These are phyloP conservation scores for Hylomyscus alleni DNA, from an alignment of 2,797 vertebrate genomes.

Conservation along the genomic window DNA sequence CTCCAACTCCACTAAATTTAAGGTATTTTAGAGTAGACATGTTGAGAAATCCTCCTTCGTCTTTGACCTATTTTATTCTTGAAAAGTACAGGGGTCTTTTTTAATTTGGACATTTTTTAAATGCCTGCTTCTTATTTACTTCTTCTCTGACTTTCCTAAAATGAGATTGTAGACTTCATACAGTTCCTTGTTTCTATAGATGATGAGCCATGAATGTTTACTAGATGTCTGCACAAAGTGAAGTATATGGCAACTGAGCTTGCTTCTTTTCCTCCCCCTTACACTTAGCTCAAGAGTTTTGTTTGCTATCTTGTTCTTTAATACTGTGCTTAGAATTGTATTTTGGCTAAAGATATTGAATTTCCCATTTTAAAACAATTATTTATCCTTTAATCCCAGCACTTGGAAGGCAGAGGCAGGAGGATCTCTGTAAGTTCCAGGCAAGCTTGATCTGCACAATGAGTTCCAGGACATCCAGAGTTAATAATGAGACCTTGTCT, in stretches of 20 bases:
- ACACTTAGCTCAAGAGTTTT: conserved; percentile 17
- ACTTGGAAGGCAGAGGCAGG: background rate
- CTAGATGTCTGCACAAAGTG: conserved; percentile 5
- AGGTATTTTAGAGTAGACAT: conserved; percentile 60
- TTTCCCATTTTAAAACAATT: conserved; percentile 44
- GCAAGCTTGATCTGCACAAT: background rate
- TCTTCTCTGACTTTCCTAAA: conserved; percentile 18
- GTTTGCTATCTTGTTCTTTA: conserved; percentile 47
- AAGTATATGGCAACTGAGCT: background rate
- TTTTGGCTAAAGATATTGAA: conserved; percentile 64
- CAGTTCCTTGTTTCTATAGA: conserved; percentile 13
- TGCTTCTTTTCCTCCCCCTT: conserved; percentile 44
- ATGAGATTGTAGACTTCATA: conserved; percentile 23
- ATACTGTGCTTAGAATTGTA: conserved; percentile 34
- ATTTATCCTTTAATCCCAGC: background rate
- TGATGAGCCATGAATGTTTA: conserved; percentile 4
- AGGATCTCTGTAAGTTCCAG: background rate
- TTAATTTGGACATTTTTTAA: background rate
- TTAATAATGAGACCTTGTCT: background rate
- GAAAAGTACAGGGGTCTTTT: background rate
- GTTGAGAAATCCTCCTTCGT: conserved; percentile 40
- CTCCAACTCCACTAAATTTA: background rate
- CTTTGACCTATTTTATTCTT: conserved; percentile 50
- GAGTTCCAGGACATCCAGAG: background rate
- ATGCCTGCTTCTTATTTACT: conserved; percentile 66